Base-by-base conservation (phyloP, 2,888 invertebrate species). In the Megaustenia siamemsis region DNA sequence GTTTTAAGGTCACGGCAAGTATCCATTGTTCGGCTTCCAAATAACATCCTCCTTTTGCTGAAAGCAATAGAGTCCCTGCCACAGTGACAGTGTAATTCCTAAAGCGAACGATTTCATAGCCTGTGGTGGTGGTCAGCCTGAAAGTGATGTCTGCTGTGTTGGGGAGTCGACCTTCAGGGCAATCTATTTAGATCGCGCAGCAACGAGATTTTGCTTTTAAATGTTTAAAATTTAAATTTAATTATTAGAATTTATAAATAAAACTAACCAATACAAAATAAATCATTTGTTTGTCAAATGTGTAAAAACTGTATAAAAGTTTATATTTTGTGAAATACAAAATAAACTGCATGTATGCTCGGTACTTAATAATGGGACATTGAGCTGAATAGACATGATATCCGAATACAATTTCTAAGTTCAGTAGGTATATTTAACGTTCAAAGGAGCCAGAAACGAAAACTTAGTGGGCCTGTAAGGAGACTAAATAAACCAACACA, bases 101-200 rank as follows among this genome's bases (percentile, higher is more conserved):
- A n/a, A n/a, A n/a, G n/a, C n/a, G n/a, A n/a, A n/a, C n/a, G n/a
- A n/a, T n/a, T n/a, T n/a, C n/a, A n/a, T n/a, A n/a, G n/a, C n/a
- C n/a, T n/a, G n/a, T n/a, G n/a, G n/a, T n/a, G n/a, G n/a, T n/a
- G n/a, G n/a, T n/a, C n/a, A n/a, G n/a, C n/a, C n/a, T n/a, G n/a
- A n/a, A 73, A 82, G 73, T 63, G 82, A 82, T 32, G 75, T 75
- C 82, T 82, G 82, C 82, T 75, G 69, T 69, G 18, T n/a, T n/a
- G 43, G 82, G 82, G 76, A 73, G 79, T 77, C 78, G 77, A 84
- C 84, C 84, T 84, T 79, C 73, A 84, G 84, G 73, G 78, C 79
- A 84, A 84, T 84, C 84, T 79, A 84, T 79, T 73, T 84, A 71
- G 69, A 63, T 84, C 79, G 28, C 79, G 73, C 53, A 49, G 15